Evolutionary conservation across 1,140 invertebrate species (phyloP), one percentile per base, ranked within the genome.

Genomic region (Aphelinus certus): DNA sequence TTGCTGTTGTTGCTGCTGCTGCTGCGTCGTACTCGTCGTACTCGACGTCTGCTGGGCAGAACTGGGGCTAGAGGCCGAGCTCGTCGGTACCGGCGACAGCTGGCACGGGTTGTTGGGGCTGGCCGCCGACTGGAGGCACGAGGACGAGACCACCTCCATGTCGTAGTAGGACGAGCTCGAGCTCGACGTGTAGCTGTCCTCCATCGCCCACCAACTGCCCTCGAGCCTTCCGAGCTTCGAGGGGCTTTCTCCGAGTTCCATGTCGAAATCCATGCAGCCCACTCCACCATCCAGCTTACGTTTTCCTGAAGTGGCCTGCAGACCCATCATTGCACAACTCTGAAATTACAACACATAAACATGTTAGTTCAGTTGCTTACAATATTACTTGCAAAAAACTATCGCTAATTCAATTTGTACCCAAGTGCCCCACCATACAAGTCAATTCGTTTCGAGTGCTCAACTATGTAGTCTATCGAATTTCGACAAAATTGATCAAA

Each of bases 321-420:
- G 90, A 91, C 92, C 92, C 92, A 92, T 93, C 90, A 92, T 92
- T 90, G 91, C 91, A 91, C 91, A 92, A 86, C 91, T 92, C 92
- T 93, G 88, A 2, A 91, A 73, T 51, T 26, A 46, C 7, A 67
- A 26, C 55, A 67, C 7, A 6, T 7, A 1, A 2, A 1, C 6
- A 2, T 7, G 7, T 65, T 65, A 53, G 6, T 51, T 43, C 26
- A 26, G 26, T 26, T 26, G 26, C 26, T 26, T 26, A 26, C 26
- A 26, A 26, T 26, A 26, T 26, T 26, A 26, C 26, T 26, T 26
- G 26, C 26, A 26, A 26, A 26, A 26, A 26, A 26, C 26, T 26
- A 26, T 26, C 26, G 26, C 26, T 26, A 26, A 26, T 26, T 26
- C 26, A 26, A 26, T 26, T 26, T 26, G 26, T 26, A 26, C 26